These are phyloP conservation scores for Toxotes lorentzi DNA, from an alignment of 2,797 vertebrate species.

Conservation along the genomic window DNA sequence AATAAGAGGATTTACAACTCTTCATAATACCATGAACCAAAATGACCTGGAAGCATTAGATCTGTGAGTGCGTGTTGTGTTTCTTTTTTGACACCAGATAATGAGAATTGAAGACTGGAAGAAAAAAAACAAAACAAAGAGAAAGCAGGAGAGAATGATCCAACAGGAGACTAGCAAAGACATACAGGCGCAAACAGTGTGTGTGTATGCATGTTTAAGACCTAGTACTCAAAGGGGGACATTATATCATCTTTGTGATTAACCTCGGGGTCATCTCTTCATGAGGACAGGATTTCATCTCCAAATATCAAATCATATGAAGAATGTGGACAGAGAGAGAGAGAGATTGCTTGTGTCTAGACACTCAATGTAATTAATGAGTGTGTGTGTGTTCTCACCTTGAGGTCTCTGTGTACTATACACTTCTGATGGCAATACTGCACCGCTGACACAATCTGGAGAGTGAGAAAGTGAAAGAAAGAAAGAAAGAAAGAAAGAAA, in stretches of 20 bases:
- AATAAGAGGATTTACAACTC: slow-evolving; percentile 75
- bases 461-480: slow-evolving; percentile 34
- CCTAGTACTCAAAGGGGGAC: background rate
- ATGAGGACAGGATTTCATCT: slow-evolving; percentile 41
- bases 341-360: background rate
- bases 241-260: slow-evolving; percentile 55
- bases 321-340: slow-evolving; percentile 2
- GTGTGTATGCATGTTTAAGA: background rate
- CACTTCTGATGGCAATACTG: slow-evolving; percentile 98
- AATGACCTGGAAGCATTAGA: slow-evolving; percentile 39
- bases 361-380: slow-evolving; percentile 36
- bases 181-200: background rate
- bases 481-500: background rate
- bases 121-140: background rate
- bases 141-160: background rate
- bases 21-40: slow-evolving; percentile 53
- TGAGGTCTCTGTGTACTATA: slow-evolving; percentile 96
- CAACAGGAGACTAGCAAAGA: background rate
- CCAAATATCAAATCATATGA: slow-evolving; percentile 43
- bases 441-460: slow-evolving; percentile 95
- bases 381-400: slow-evolving; percentile 85
- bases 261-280: slow-evolving; percentile 41
- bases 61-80: background rate
- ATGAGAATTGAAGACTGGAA: slow-evolving; percentile 1
- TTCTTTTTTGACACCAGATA: background rate